Evolutionary conservation across 1,140 invertebrate species (phyloP).

Genomic region (Bombus polaris): DNA sequence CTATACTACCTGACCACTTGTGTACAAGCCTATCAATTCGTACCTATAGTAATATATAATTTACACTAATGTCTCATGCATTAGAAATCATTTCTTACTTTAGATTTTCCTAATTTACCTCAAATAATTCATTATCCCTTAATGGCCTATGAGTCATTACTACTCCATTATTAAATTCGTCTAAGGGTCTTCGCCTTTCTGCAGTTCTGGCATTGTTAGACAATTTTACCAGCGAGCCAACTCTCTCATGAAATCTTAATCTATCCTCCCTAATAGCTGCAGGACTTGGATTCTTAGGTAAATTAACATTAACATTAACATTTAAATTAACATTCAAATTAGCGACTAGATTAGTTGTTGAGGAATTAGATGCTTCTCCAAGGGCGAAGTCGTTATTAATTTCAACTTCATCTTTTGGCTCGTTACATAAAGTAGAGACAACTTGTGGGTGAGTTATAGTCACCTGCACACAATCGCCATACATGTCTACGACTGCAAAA

Average conservation of each 20-base stretch:
- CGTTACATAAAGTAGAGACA: slow-evolving; percentile 41
- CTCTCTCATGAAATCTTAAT: slow-evolving; percentile 93
- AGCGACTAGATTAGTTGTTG: slow-evolving; percentile 78
- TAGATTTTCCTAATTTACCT: slow-evolving; percentile 84
- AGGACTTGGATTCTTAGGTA: slow-evolving; percentile 79
- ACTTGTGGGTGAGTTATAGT: slow-evolving; percentile 83
- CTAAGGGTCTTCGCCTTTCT: slow-evolving; percentile 92
- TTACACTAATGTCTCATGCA: neutral
- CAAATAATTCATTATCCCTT: slow-evolving; percentile 95
- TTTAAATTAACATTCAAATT: slow-evolving; percentile 82
- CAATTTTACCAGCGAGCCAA: slow-evolving; percentile 94
- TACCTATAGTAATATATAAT: slow-evolving; percentile 82
- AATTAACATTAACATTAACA: slow-evolving; percentile 81
- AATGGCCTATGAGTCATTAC: slow-evolving; percentile 95
- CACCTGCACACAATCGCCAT: slow-evolving; percentile 96
- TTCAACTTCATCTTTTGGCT: slow-evolving; percentile 73
- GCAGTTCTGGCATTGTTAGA: slow-evolving; percentile 92
- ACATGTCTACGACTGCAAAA: slow-evolving; percentile 95
- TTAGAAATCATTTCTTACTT: slow-evolving; percentile 7
- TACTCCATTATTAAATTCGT: slow-evolving; percentile 97
- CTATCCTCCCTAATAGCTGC: slow-evolving; percentile 84
- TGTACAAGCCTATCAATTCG: slow-evolving; percentile 95
- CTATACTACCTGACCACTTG: slow-evolving; percentile 97
- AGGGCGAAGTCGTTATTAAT: slow-evolving; percentile 79
- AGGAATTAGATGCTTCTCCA: slow-evolving; percentile 76